Base-by-base conservation (phyloP, 2,113 vertebrate genomes). In the Peromyscus polionotus region DNA sequence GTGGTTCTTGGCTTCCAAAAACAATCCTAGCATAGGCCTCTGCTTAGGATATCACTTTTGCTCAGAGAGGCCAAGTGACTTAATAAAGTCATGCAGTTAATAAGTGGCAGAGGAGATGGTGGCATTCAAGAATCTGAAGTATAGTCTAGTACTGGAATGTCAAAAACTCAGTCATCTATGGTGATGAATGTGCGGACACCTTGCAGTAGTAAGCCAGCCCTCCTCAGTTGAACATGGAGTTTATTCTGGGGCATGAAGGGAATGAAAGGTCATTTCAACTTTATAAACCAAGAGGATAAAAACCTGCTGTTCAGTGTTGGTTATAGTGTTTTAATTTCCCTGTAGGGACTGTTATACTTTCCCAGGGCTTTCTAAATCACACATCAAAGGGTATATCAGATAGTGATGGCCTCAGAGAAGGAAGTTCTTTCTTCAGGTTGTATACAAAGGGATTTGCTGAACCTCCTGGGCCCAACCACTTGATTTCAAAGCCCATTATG, bases 301-400 rank as follows among this genome's bases (percentile, higher is more conserved):
- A 92, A 63, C 20, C 10, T 88, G 67, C 93, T 95, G 73, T 73
- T 95, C 54, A 72, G 81, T 97, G 91, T 98, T 84, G 89, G 95
- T 93, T 67, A 63, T 54, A 65, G 87, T 94, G 97, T 98, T 98
- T 98, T 91, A 67, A 94, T 97, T 98, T 97, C 75, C 93, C 95
- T 96, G 61, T 93, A 98, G 96, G 97, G 97, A 97, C 96, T 93
- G 89, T 72, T 39, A 91, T 94, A 95, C 93, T 96, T 98, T 93
- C 94, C 94, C 90, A 51, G 85, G 95, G 89, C 72, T 92, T 95
- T 96, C 94, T 92, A 93, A 95, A 89, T 88, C 9, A 33, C 90
- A 88, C 11, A 91, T 87, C 1, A 5, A 7, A 36, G 48, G 96
- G 87, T 84, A 90, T 42, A 86, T 48, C 13, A 85, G 80, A 51